phyloP scores from a whole-genome alignment of 2,888 invertebrate genomes.

The Embidobia sp. region DNA sequence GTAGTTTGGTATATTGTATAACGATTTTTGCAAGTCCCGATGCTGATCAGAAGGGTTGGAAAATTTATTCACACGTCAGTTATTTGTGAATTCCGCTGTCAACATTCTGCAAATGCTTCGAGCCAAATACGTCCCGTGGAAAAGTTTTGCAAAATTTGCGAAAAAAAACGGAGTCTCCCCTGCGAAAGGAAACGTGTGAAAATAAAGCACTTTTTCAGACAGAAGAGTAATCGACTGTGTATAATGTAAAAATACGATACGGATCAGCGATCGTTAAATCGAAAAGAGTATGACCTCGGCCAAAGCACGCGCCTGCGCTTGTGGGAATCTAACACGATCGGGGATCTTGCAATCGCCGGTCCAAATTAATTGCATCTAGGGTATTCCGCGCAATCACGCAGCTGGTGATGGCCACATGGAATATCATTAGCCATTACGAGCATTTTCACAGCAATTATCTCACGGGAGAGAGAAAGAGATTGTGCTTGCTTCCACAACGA shows the following conservation, averaged over 20 bases:
- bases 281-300: conserved; percentile 55
- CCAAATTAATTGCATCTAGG: conserved; percentile 57
- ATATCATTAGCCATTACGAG: conserved; percentile 41
- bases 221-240: conserved; percentile 20
- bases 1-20: no score
- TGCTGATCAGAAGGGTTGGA: no score
- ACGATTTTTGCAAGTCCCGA: no score
- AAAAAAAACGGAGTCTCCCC: no score
- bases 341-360: conserved; percentile 42
- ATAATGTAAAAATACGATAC: conserved; percentile 51
- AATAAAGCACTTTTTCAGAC: conserved; percentile 9
- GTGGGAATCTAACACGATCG: conserved; percentile 62
- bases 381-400: conserved; percentile 54
- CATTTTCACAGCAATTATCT: conserved; percentile 56
- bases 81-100: no score
- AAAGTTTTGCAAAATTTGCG: no score
- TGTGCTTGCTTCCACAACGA: conserved; percentile 23
- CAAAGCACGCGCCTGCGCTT: conserved; percentile 43
- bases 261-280: conserved; percentile 56
- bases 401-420: conserved; percentile 43
- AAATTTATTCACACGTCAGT: no score
- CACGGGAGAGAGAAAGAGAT: conserved; percentile 57
- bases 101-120: no score
- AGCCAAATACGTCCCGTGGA: no score
- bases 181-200: conserved; percentile 43